These are phyloP conservation scores for Parus major DNA, from an alignment of 2,113 vertebrate genomes.

Conservation along the genomic window DNA sequence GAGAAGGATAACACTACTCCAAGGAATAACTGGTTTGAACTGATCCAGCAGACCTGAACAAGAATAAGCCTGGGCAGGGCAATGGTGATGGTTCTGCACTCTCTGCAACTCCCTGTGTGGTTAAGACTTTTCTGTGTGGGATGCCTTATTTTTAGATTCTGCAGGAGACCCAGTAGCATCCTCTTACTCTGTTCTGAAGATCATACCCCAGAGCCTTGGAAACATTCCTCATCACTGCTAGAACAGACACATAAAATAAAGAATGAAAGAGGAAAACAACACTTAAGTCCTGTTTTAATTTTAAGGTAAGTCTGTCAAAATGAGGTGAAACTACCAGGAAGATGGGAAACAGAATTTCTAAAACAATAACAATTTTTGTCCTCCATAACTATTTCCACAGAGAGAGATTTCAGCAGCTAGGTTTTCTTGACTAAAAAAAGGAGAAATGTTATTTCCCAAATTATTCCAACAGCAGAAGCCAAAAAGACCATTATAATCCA, in stretches of 20 bases:
- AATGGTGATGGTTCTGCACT: neutral
- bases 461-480: neutral
- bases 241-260: neutral
- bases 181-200: neutral
- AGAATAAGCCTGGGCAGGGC: neutral
- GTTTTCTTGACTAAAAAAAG: neutral
- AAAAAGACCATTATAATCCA: neutral
- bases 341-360: neutral
- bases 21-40: neutral
- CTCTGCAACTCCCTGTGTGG: neutral
- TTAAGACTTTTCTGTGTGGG: neutral
- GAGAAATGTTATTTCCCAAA: neutral
- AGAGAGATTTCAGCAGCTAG: neutral
- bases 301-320: constrained; percentile 1
- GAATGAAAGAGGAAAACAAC: neutral
- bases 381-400: neutral
- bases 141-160: neutral
- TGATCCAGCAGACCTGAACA: neutral
- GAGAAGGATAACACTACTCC: neutral
- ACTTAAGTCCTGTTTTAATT: neutral
- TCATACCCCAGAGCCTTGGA: neutral
- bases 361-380: neutral
- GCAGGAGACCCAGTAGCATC: neutral
- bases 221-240: neutral
- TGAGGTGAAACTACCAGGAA: neutral